These are phyloP conservation scores for Mormyrops boulengeri DNA, from an alignment of 2,797 vertebrate species.

Conservation along the genomic window DNA sequence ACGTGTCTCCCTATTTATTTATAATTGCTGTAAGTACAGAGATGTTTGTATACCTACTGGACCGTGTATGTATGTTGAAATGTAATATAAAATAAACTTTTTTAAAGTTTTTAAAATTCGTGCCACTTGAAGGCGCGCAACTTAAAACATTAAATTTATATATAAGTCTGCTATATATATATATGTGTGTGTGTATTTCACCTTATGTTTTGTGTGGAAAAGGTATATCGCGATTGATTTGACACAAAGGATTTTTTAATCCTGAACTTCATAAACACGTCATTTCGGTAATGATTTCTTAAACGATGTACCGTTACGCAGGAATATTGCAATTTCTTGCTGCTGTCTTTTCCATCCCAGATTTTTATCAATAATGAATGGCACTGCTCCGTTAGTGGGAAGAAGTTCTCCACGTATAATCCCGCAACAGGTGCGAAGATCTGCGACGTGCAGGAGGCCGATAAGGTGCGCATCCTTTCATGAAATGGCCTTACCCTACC, in stretches of 20 bases:
- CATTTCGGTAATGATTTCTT: not conserved
- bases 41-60: not conserved
- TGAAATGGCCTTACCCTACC: not conserved
- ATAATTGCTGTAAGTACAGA: not conserved
- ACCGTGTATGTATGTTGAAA: not conserved
- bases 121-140: not conserved
- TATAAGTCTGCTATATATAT: not conserved
- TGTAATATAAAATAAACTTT: not conserved
- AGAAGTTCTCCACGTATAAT: constrained; percentile 77
- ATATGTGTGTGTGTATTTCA: not conserved
- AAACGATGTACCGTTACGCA: not conserved
- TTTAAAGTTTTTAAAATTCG: not conserved
- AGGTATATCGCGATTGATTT: not conserved
- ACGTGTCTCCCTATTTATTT: not conserved
- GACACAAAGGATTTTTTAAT: not conserved
- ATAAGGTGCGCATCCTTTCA: constrained; percentile 64
- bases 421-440: constrained; percentile 81
- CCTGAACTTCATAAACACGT: not conserved
- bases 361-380: constrained; percentile 94
- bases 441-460: constrained; percentile 85
- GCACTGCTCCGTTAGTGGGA: constrained; percentile 75
- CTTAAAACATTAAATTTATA: not conserved
- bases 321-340: not conserved
- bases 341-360: constrained; percentile 47
- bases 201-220: not conserved